phyloP scores from a whole-genome alignment of 1,140 invertebrate genomes.

The Portunus trituberculatus region DNA sequence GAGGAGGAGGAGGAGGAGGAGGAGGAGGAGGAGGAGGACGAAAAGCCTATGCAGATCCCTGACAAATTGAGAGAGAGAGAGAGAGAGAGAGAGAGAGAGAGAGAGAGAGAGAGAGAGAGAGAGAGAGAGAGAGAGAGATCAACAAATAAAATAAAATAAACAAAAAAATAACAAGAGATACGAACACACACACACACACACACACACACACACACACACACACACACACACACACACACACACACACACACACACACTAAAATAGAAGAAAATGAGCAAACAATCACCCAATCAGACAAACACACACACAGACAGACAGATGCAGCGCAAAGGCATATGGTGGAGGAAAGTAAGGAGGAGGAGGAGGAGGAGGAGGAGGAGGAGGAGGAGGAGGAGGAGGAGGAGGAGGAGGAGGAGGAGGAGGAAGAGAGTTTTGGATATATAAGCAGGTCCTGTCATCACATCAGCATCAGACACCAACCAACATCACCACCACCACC shows the following conservation, averaged over 20 bases:
- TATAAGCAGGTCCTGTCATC: too few relatives aligned
- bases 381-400: background rate
- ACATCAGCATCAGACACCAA: too few relatives aligned
- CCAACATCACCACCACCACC: background rate
- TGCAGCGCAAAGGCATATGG: background rate
- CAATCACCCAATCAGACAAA: too few relatives aligned
- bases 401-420: background rate
- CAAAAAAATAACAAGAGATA: background rate
- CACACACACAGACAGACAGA: too few relatives aligned
- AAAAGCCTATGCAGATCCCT: background rate
- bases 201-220: background rate
- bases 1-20: constrained; percentile 7
- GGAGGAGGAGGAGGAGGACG: background rate
- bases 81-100: background rate
- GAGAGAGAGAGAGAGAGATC: too few relatives aligned
- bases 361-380: too few relatives aligned
- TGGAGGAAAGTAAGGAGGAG: background rate
- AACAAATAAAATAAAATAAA: background rate
- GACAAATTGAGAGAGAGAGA: background rate
- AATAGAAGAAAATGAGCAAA: too few relatives aligned
- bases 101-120: constrained; percentile 1
- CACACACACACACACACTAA: too few relatives aligned
- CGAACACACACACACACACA: background rate
- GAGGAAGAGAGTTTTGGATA: too few relatives aligned
- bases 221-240: background rate